phyloP scores from a whole-genome alignment of 2,888 invertebrate species.

The Ennomos quercinarius region DNA sequence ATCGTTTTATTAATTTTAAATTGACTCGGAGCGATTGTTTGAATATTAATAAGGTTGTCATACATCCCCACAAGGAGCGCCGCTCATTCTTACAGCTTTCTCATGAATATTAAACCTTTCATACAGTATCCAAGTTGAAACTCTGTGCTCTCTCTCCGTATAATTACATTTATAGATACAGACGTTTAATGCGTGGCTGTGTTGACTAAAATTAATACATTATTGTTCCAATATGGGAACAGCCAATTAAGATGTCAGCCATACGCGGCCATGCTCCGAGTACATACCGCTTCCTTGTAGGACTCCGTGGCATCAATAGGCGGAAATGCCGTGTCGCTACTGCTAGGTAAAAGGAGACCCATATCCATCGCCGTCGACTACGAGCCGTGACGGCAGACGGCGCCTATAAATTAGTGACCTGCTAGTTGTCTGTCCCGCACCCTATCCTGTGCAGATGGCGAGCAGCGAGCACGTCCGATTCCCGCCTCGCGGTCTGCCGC shows the following conservation, averaged over 20 bases:
- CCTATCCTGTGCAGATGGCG: background rate
- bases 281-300: constrained; percentile 22
- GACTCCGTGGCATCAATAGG: too few relatives aligned
- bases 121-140: background rate
- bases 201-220: too few relatives aligned
- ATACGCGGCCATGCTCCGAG: background rate
- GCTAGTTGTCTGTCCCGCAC: background rate
- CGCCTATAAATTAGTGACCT: background rate
- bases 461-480: background rate
- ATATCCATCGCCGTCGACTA: too few relatives aligned
- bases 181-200: too few relatives aligned
- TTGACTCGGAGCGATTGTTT: constrained; percentile 16
- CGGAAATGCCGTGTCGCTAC: too few relatives aligned
- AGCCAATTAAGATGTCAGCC: background rate
- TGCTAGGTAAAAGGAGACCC: too few relatives aligned
- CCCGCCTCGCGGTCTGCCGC: constrained; percentile 3
- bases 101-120: constrained; percentile 26
- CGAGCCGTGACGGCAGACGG: background rate
- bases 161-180: too few relatives aligned
- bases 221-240: too few relatives aligned
- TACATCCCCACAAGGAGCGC: constrained; percentile 18
- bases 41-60: constrained; percentile 34
- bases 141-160: too few relatives aligned
- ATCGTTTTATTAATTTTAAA: constrained; percentile 26
- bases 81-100: background rate